These are phyloP conservation scores for Ctenopoma multispine DNA, from an alignment of 2,797 vertebrate species.

Conservation along the genomic window DNA sequence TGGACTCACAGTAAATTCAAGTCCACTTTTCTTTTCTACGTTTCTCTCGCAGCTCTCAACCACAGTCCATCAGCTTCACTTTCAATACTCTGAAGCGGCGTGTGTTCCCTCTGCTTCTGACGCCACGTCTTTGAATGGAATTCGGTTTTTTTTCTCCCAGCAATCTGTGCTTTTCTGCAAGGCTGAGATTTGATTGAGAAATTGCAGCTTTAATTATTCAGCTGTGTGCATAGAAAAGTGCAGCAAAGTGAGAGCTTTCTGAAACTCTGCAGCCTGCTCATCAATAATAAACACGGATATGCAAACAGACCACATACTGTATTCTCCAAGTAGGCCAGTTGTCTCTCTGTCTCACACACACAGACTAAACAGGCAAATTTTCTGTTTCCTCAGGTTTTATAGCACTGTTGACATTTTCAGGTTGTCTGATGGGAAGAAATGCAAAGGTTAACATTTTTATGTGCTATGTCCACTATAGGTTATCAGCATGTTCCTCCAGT, in stretches of 20 bases:
- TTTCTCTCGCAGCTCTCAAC: neutral
- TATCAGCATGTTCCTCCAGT: neutral
- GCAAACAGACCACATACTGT: neutral
- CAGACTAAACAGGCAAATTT: neutral
- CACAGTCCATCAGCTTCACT: constrained; percentile 1
- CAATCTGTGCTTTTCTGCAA: neutral
- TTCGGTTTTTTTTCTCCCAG: neutral
- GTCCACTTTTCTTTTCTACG: neutral
- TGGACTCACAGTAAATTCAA: neutral
- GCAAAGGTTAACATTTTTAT: neutral
- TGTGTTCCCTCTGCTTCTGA: neutral
- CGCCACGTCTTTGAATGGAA: neutral
- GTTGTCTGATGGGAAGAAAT: neutral
- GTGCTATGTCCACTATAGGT: too few species aligned
- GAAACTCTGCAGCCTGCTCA: neutral
- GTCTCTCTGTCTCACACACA: neutral
- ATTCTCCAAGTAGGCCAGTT: neutral
- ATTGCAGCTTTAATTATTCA: constrained; percentile 19
- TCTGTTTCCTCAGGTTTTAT: neutral
- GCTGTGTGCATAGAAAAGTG: neutral
- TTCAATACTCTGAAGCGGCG: neutral
- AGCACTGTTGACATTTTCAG: neutral
- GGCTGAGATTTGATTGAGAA: neutral
- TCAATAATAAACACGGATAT: constrained; percentile 6
- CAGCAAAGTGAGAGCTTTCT: neutral